Base-by-base conservation (phyloP, 1,140 invertebrate genomes). In the Dendroctonus ponderosae region DNA sequence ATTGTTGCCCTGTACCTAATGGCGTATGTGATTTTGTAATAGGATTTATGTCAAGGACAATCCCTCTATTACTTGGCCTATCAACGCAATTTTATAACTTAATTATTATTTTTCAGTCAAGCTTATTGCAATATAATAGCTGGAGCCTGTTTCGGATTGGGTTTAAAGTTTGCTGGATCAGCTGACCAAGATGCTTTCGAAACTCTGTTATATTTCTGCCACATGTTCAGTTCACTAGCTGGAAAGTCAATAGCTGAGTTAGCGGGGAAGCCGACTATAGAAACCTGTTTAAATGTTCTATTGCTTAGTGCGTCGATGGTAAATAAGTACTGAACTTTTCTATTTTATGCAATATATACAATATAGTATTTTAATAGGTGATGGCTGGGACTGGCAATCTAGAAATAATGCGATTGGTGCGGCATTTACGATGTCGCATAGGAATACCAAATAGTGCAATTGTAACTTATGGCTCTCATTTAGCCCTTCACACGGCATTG, bases 111-210 rank as follows among this genome's bases (percentile, higher is more conserved):
- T 84, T 84, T 48, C 77, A 92, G 91, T 74, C 96, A 99, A 84
- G 94, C 94, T 0, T 98, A 96, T 80, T 97, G 94, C 78, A 97
- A 97, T 78, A 96, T 98, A 63, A 84, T 97, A 53, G 91, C 94
- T 40, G 97, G 96, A 41, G 93, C 93, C 7, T 95, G 94, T 76
- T 91, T 99, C 82, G 91, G 92, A n/a, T 79, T 99, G 66, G 96
- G 94, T 3, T 81, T 99, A 7, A 91, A 92, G 73, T 98, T 92
- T 82, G 96, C 96, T 11, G 97, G 97, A 49, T 92, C 94, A 6
- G 92, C 91, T 49, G 89, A 95, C 79, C 81, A 86, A 62, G 84
- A 88, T 60, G 96, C 96, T 2, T 91, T 90, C 65, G 83, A 88
- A 72, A 89, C 89, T 0, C 80, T 94, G 5, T 82, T 88, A 53